phyloP scores from a whole-genome alignment of 2,797 vertebrate genomes.

The Microctenopoma steveboyesi region DNA sequence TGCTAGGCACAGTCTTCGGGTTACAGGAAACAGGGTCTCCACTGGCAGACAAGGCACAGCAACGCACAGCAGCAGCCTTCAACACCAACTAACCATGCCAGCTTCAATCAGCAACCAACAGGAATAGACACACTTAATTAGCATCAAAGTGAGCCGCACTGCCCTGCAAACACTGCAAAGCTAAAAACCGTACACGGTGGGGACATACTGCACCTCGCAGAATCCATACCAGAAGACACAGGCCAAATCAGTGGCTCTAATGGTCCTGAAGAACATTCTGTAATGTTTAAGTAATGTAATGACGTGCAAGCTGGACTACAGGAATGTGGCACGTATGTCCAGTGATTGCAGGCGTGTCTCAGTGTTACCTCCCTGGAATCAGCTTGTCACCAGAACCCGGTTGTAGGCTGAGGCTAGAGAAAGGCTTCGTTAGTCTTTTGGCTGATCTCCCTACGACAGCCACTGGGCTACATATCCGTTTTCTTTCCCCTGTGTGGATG shows the following conservation, averaged over 20 bases:
- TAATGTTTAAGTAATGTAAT: conserved; percentile 72
- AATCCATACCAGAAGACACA: conserved; percentile 56
- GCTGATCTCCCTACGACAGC: conserved; percentile 59
- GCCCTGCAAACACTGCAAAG: conserved; percentile 20
- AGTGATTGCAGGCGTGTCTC: conserved; percentile 73
- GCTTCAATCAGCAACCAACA: conserved; percentile 67
- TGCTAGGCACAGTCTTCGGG: conserved; percentile 61
- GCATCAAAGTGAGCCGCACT: conserved; percentile 58
- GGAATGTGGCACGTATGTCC: conserved; percentile 70
- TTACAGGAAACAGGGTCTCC: conserved; percentile 81
- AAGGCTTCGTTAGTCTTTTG: conserved; percentile 73
- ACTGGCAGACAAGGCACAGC: conserved; percentile 63
- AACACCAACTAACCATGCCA: conserved; percentile 67
- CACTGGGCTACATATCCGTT: conserved; percentile 60
- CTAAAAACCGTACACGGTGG: conserved; percentile 35
- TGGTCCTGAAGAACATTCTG: conserved; percentile 50
- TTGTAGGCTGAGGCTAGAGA: conserved; percentile 54
- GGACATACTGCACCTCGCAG: conserved; percentile 48
- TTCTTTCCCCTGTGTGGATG: conserved; percentile 55
- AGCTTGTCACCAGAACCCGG: conserved; percentile 69
- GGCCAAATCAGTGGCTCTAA: conserved; percentile 57
- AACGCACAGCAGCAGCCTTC: conserved; percentile 76
- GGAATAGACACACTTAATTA: conserved; percentile 73
- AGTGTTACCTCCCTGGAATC: conserved; percentile 57
- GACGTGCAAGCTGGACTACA: conserved; percentile 65